Base-by-base conservation (phyloP, 2,888 invertebrate genomes). In the Pammene aurita region DNA sequence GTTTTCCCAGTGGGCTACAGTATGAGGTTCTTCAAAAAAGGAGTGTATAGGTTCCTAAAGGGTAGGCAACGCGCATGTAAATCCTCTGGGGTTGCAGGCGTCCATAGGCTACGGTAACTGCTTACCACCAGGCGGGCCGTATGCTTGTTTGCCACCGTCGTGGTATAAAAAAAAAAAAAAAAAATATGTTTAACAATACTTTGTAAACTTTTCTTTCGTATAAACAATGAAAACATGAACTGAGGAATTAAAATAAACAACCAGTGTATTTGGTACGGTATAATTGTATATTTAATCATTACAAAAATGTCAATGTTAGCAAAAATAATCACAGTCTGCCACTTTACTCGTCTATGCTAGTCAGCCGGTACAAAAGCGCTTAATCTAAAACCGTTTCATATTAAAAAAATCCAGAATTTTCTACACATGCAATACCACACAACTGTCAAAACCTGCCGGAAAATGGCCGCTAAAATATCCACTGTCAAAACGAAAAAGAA, bases 291-390 rank as follows among this genome's bases (percentile, higher is more conserved):
- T 86, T 90, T 91, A 58, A 89, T 92, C 89, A 90, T 91, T 90
- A 92, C 87, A 92, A 91, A 90, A 89, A 92, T 88, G 90, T 92
- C 90, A 90, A 91, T 90, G 91, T 91, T 91, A 92, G 91, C 92
- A 92, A 91, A 89, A 89, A 92, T 89, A 92, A 92, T 92, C 92
- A 92, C 92, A 92, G 92, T 90, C 89, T 84, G 88, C 90, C 90
- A 90, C 91, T 88, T 89, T 77, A 78, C 72, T 72, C 63, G 38
- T 64, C 68, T 69, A 73, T 73, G 73, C 73, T 71, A 76, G 58
- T 74, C 67, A 71, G 64, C 64, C 44, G 61, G 66, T 68, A 73
- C 52, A 71, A 71, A 48, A 57, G 35, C 68, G 54, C 61, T 65
- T 69, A 65, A 52, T 52, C 55, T 67, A 67, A 60, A 57, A 63